These are phyloP conservation scores for Barypeithes pellucidus DNA, from an alignment of 2,888 invertebrate genomes.

Conservation along the genomic window DNA sequence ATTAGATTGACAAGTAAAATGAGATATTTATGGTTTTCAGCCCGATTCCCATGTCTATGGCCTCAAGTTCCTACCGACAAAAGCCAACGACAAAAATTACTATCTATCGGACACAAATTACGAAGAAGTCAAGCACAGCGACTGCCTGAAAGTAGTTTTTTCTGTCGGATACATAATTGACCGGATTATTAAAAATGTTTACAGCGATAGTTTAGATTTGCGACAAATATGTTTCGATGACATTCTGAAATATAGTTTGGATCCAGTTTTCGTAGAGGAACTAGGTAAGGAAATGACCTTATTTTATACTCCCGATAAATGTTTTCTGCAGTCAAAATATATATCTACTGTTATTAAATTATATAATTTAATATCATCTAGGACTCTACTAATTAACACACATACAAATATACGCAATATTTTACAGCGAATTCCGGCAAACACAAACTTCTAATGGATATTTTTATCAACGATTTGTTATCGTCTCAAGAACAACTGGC, in stretches of 20 bases:
- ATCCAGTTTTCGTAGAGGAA: slow-evolving; percentile 65
- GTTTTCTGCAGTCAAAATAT: no score
- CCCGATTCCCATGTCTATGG: slow-evolving; percentile 62
- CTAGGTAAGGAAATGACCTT: slow-evolving; percentile 58
- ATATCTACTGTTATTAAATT: no score
- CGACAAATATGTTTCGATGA: slow-evolving; percentile 59
- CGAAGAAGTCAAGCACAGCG: slow-evolving; percentile 64
- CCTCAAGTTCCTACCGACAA: slow-evolving; percentile 62
- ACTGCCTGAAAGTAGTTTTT: slow-evolving; percentile 65
- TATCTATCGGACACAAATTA: slow-evolving; percentile 64
- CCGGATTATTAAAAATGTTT: slow-evolving; percentile 61
- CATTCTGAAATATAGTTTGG: slow-evolving; percentile 61
- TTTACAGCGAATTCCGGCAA: slow-evolving; percentile 53
- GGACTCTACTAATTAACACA: no score
- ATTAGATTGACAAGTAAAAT: no score
- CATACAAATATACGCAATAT: not conserved
- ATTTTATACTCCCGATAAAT: not conserved
- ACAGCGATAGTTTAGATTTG: slow-evolving; percentile 41
- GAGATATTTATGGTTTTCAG: slow-evolving; percentile 44
- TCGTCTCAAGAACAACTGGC: slow-evolving; percentile 55
- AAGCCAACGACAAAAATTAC: slow-evolving; percentile 55
- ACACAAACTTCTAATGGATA: slow-evolving; percentile 53
- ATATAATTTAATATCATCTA: no score
- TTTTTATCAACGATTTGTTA: slow-evolving; percentile 54
- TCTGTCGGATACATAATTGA: slow-evolving; percentile 62